Conservation (phyloP, 1,140 invertebrate genomes). For the Maniola jurtina region DNA sequence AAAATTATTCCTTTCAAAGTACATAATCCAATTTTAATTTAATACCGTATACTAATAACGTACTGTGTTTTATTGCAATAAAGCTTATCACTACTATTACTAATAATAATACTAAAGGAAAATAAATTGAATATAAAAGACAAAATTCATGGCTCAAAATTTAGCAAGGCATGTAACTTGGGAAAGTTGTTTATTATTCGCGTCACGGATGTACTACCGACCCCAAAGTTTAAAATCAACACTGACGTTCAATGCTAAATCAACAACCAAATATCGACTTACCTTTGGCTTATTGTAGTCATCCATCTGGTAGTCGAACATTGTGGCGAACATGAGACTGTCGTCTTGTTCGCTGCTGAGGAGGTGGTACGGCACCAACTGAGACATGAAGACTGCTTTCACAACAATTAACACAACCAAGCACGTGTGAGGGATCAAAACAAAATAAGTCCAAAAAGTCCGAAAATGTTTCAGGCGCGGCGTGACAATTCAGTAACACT, state of each 20-base stretch:
- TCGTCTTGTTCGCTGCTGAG: slow-evolving; percentile 73
- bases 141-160: background rate
- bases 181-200: slow-evolving; percentile 59
- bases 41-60: too few relatives aligned
- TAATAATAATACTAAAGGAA: too few relatives aligned
- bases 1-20: background rate
- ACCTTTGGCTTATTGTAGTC: slow-evolving; percentile 72
- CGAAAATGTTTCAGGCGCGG: slow-evolving; percentile 44
- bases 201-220: slow-evolving; percentile 24
- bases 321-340: slow-evolving; percentile 76
- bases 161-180: slow-evolving; percentile 22
- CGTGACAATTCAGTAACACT: slow-evolving; percentile 47
- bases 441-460: slow-evolving; percentile 26
- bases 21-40: too few relatives aligned
- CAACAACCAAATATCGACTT: slow-evolving; percentile 52
- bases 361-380: slow-evolving; percentile 73
- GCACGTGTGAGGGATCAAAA: slow-evolving; percentile 20
- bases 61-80: background rate
- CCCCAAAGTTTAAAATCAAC: slow-evolving; percentile 19
- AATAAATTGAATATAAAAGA: background rate
- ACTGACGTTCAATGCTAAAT: slow-evolving; percentile 17
- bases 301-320: slow-evolving; percentile 77
- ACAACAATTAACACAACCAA: slow-evolving; percentile 48
- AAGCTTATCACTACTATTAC: too few relatives aligned
- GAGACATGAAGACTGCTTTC: slow-evolving; percentile 73